Conservation (phyloP, 1,140 invertebrate species). For the Papilio polytes region DNA sequence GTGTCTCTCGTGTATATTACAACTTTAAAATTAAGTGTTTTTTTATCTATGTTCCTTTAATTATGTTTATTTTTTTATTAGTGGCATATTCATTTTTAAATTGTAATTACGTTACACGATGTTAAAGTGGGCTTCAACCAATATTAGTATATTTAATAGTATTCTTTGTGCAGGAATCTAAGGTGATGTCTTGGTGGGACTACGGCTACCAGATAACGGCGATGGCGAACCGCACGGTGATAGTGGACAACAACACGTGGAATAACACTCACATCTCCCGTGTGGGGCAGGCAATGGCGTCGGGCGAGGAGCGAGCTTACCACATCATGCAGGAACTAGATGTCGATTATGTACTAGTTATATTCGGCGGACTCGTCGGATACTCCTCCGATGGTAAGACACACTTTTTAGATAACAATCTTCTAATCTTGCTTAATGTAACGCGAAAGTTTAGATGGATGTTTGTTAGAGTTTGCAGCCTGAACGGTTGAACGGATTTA, state of each 20-base stretch:
- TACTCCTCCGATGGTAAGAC: constrained; percentile 97
- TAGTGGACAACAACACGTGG: constrained; percentile 97
- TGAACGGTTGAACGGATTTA: too few relatives aligned
- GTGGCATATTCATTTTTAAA: too few relatives aligned
- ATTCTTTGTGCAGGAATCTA: constrained; percentile 88
- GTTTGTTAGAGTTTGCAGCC: too few relatives aligned
- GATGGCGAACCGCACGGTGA: constrained; percentile 95
- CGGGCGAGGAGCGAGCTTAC: constrained; percentile 97
- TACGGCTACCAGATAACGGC: constrained; percentile 99
- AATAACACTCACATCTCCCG: constrained; percentile 99
- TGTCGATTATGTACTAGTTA: constrained; percentile 98
- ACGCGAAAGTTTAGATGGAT: too few relatives aligned
- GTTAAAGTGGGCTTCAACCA: too few relatives aligned
- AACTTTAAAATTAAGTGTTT: too few relatives aligned
- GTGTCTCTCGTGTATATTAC: too few relatives aligned
- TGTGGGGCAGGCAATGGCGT: constrained; percentile 99
- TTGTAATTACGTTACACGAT: too few relatives aligned
- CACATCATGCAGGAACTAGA: constrained; percentile 99
- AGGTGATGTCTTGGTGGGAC: constrained; percentile 99
- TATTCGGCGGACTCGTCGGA: constrained; percentile 99
- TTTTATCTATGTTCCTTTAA: too few relatives aligned
- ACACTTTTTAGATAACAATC: background rate
- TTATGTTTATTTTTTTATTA: too few relatives aligned
- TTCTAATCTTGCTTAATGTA: too few relatives aligned
- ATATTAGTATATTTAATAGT: too few relatives aligned